phyloP scores from a whole-genome alignment of 2,888 invertebrate genomes.

The Zygothrica quintamaculata region DNA sequence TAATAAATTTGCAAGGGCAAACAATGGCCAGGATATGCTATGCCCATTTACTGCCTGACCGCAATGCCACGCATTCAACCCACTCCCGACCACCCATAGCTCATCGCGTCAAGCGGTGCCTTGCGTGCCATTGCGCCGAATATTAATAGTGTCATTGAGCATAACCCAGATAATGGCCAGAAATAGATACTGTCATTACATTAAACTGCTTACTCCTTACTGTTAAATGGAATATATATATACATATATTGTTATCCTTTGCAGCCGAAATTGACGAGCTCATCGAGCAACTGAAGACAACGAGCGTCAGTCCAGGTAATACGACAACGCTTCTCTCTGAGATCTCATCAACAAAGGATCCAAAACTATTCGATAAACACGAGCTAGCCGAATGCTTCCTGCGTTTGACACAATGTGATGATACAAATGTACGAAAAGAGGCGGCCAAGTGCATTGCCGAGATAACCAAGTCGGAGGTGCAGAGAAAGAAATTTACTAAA shows the following conservation, averaged over 20 bases:
- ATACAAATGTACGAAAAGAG: slow-evolving; percentile 85
- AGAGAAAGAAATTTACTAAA: slow-evolving; percentile 89
- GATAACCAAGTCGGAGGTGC: slow-evolving; percentile 90
- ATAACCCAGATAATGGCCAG: slow-evolving; percentile 33
- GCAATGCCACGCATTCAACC: no score
- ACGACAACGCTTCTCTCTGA: slow-evolving; percentile 79
- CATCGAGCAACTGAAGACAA: slow-evolving; percentile 82
- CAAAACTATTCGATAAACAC: slow-evolving; percentile 83
- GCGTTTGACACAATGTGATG: slow-evolving; percentile 81
- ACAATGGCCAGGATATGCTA: slow-evolving; percentile 37
- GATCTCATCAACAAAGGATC: slow-evolving; percentile 83
- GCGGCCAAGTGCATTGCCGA: slow-evolving; percentile 91
- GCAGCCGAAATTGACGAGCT: slow-evolving; percentile 84
- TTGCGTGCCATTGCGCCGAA: slow-evolving; percentile 36
- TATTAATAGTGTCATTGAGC: slow-evolving; percentile 29
- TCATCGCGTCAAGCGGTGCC: slow-evolving; percentile 13
- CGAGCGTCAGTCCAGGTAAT: slow-evolving; percentile 72
- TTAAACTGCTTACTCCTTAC: slow-evolving; percentile 8
- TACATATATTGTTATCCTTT: not conserved
- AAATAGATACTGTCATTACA: slow-evolving; percentile 28
- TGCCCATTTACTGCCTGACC: not conserved
- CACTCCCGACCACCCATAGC: not conserved
- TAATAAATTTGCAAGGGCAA: slow-evolving; percentile 47
- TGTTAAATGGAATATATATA: slow-evolving; percentile 18
- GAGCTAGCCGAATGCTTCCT: slow-evolving; percentile 83